These are phyloP conservation scores for Drosophila putrida DNA, from an alignment of 2,888 invertebrate genomes.

Conservation along the genomic window DNA sequence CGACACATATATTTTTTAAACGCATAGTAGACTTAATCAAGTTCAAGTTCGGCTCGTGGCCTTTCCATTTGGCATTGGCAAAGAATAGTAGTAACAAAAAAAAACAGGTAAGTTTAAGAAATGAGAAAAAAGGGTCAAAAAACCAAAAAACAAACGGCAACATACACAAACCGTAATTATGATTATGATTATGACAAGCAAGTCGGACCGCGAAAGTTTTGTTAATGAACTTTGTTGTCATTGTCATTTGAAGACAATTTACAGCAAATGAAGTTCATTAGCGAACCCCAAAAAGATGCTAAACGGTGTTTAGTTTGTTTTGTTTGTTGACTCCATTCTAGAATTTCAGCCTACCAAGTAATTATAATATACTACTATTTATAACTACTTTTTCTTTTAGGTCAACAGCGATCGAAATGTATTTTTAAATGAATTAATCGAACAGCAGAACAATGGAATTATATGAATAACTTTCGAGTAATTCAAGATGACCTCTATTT, in stretches of 20 bases:
- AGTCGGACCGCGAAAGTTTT: conserved; percentile 52
- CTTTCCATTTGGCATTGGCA: conserved; percentile 29
- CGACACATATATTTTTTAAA: conserved; percentile 10
- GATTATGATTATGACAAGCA: conserved; percentile 58
- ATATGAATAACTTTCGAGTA: too few relatives aligned
- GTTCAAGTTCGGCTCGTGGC: conserved; percentile 57
- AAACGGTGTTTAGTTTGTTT: conserved; percentile 40
- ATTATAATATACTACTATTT: too few relatives aligned
- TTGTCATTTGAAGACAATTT: conserved; percentile 63
- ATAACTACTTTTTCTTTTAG: neutral
- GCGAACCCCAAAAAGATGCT: conserved; percentile 35
- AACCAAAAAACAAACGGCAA: conserved; percentile 52
- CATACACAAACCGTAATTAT: conserved; percentile 52
- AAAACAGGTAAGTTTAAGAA: conserved; percentile 21
- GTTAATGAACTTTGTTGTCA: conserved; percentile 68
- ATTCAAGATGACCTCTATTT: too few relatives aligned
- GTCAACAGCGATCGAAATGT: neutral
- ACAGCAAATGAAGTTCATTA: conserved; percentile 67
- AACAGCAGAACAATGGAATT: too few relatives aligned
- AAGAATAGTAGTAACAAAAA: conserved; percentile 16
- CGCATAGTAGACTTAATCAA: conserved; percentile 21
- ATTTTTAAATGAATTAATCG: too few relatives aligned
- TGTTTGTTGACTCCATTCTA: conserved; percentile 19
- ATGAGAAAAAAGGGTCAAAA: conserved; percentile 38
- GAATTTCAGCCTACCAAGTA: neutral